A percentile compares a stretch with the other conserved stretches of the same genome.
Evolutionary conservation across 1,140 invertebrate species (phyloP).

Genomic region (Papilio polytes): DNA sequence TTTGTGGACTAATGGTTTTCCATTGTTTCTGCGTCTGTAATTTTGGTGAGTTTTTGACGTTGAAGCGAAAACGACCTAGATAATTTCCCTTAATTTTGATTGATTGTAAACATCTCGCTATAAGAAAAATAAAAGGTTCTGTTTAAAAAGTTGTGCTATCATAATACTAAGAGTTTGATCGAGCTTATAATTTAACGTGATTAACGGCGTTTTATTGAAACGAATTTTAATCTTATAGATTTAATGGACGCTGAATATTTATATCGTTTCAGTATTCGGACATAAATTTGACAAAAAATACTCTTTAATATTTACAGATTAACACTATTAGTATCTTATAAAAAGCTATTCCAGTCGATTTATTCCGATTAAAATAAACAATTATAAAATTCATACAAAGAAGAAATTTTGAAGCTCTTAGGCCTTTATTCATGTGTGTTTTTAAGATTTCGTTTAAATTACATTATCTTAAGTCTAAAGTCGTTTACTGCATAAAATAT

Average conservation of each 20-base stretch:
- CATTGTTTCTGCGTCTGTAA: conserved; percentile 30
- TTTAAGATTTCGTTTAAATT: neutral
- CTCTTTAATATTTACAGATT: too few species aligned
- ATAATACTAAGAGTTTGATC: neutral
- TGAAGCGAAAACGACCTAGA: conserved; percentile 11
- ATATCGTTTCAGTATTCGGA: too few species aligned
- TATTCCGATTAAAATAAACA: too few species aligned
- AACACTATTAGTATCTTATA: too few species aligned
- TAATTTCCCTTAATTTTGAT: conserved; percentile 31
- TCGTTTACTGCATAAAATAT: neutral
- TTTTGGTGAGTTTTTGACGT: conserved; percentile 27
- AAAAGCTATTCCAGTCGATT: too few species aligned
- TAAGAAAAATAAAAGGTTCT: neutral
- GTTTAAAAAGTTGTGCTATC: neutral
- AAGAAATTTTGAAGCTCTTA: too few species aligned
- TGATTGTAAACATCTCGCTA: conserved; percentile 12
- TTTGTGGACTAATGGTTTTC: conserved; percentile 33
- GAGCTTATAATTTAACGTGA: neutral
- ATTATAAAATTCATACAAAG: too few species aligned
- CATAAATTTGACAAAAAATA: too few species aligned
- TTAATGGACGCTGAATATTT: too few species aligned
- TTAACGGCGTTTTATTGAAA: too few species aligned
- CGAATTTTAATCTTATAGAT: too few species aligned
- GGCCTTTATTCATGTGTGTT: too few species aligned
- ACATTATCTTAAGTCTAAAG: neutral